Base-by-base conservation (phyloP, 2,113 vertebrate genomes). In the Equus przewalskii region DNA sequence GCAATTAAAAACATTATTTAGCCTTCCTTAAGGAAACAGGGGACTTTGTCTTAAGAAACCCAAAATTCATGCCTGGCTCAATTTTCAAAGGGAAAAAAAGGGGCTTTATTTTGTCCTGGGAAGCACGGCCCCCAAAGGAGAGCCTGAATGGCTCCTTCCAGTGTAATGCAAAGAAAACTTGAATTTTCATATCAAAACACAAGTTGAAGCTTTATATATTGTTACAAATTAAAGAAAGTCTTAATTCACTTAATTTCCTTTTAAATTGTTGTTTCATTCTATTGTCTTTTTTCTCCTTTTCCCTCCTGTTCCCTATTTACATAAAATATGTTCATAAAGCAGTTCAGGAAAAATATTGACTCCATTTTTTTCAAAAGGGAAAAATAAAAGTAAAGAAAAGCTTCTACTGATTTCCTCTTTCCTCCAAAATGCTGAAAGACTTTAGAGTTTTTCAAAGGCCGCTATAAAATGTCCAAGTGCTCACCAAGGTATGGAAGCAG, bases 31-130 rank as follows among this genome's bases (percentile, higher is more conserved):
- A 82, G 36, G 12, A 41, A 41, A 41, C 36, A 41, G 36, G 36
- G 4, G 10, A 93, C 44, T 83, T 72, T 83, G 54, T 58, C 41
- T 58, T 64, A 93, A 91, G 30, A 79, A 97, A 89, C 56, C 6
- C 8, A 75, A 7, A 54, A 8, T 41, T 56, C 49, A 62, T 14
- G 9, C 4, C 24, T 80, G n/a, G 18, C n/a, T 54, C 44, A 69
- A 19, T 22, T 94, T 16, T 30, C 51, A 36, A 75, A 41, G 2
- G 18, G 64, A 0, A 60, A 90, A 41, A 15, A 24, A 76, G 36
- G 64, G 51, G 15, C 5, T 89, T 88, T 24, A 73, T 62, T 73
- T 62, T 88, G 6, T 78, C 14, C 33, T 58, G 16, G 60, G n/a
- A 91, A 51, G 2, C 3, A 67, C 2, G 36, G 46, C 13, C 46